A percentile compares a stretch with the other conserved stretches of the same genome.
Conservation (phyloP, 2,797 vertebrate genomes). For the Gallinago nigripennis region DNA sequence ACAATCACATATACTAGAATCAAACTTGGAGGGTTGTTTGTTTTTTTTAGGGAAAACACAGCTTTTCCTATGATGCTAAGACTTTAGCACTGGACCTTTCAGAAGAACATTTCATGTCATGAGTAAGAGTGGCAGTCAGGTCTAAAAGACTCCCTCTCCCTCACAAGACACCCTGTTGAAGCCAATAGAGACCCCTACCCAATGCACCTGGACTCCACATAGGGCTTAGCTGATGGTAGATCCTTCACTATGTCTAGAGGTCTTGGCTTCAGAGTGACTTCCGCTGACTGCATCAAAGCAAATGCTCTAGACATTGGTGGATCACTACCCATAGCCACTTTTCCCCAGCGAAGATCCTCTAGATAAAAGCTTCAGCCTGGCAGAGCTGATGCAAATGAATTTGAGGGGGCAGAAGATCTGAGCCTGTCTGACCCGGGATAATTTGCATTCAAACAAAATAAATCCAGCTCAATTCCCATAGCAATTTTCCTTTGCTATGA, state of each 20-base stretch:
- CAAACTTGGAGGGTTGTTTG: background rate
- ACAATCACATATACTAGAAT: background rate
- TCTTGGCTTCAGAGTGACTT: background rate
- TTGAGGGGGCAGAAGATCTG: conserved; percentile 53
- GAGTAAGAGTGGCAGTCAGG: background rate
- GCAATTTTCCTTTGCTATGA: conserved; percentile 64
- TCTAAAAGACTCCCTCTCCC: background rate
- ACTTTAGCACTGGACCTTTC: background rate
- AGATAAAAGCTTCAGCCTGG: background rate
- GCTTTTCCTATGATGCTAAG: background rate
- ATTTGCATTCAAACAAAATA: conserved; percentile 67
- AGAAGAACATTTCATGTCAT: background rate
- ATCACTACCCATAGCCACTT: background rate
- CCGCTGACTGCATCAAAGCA: background rate
- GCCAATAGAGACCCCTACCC: background rate
- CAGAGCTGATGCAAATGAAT: conserved; percentile 40
- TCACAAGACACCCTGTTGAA: background rate
- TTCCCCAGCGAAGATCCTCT: background rate
- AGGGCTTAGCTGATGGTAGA: background rate
- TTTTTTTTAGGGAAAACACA: background rate
- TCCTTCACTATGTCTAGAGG: background rate
- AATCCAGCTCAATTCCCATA: conserved; percentile 60
- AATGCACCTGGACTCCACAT: background rate
- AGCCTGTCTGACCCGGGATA: conserved; percentile 56
- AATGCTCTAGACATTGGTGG: background rate